phyloP scores from a whole-genome alignment of 2,888 invertebrate species.

The Athalia circularis region DNA sequence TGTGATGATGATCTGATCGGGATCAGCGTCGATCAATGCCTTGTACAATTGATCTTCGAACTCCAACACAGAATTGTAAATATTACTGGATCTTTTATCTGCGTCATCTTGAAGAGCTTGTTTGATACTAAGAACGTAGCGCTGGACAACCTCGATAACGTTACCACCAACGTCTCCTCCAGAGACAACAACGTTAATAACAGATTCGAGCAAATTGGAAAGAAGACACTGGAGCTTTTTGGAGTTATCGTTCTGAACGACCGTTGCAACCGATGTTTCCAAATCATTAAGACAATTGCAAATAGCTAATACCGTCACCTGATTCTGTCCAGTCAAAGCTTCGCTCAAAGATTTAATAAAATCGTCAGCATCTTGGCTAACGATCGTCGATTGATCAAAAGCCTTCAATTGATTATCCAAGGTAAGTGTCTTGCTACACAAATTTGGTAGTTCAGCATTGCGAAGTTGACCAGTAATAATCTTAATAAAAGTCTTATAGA shows the following conservation, averaged over 20 bases:
- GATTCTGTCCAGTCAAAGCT: constrained; percentile 33
- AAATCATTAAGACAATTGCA: constrained; percentile 28
- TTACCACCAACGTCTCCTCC: constrained; percentile 19
- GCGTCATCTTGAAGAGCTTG: constrained; percentile 21
- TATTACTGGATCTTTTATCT: neutral
- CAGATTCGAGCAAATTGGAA: constrained; percentile 18
- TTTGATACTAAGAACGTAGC: constrained; percentile 5
- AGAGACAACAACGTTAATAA: constrained; percentile 14
- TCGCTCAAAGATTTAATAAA: constrained; percentile 2
- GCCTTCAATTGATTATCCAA: constrained; percentile 21
- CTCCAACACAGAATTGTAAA: constrained; percentile 20
- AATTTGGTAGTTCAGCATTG: constrained; percentile 24
- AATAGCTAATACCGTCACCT: constrained; percentile 18
- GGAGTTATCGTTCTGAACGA: constrained; percentile 17
- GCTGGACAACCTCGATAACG: constrained; percentile 18
- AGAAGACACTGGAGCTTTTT: constrained; percentile 26
- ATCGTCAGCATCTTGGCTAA: neutral
- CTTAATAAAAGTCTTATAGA: constrained; percentile 2
- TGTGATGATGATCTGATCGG: neutral
- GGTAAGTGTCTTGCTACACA: constrained; percentile 17
- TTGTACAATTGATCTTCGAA: constrained; percentile 31
- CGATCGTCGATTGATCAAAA: neutral
- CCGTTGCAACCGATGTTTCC: constrained; percentile 33
- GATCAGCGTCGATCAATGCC: neutral
- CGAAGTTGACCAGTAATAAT: constrained; percentile 25